Evolutionary conservation across 2,113 vertebrate species (phyloP), one percentile per base, ranked within the genome.

Genomic region (Tragelaphus buxtoni): DNA sequence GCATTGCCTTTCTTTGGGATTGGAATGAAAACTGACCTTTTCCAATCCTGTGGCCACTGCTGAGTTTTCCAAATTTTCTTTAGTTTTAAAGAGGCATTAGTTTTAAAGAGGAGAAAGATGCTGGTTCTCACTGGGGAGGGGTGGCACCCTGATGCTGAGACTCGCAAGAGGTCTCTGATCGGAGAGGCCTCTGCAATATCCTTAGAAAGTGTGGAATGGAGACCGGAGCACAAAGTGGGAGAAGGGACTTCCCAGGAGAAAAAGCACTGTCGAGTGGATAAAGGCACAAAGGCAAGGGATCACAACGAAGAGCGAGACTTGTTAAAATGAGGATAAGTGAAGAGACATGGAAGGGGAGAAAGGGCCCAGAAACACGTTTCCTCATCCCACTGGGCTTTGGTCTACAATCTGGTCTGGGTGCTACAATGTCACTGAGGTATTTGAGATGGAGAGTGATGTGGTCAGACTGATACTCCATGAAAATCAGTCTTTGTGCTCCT

Each of bases 171-270:
- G 0, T 8, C n/a, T 82, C 8, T 7, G 32, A 9, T 2, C 1
- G 49, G 12, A 22, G 22, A 1, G 2, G 17, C 32, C 2, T 10
- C 42, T 3, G 49, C 17, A 1, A 12, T 3, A 3, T 53, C 28
- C 53, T 89, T 7, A n/a, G 39, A 35, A 26, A 42, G 10, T 0
- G 1, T 28, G 7, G 20, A 42, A 12, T 8, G 18, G 6, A 18
- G 18, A n/a, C 8, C 0, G 7, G 13, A 2, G 1, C 2, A 0
- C 4, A 2, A 16, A 63, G 16, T 9, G 9, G 9, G 14, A 51
- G 14, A 49, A 45, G 0, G 30, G 2, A 11, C 22, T 69, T 30
- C 13, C 18, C 9, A 28, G 9, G 61, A 24, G 90, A 58, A 17
- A 35, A 35, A 12, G 4, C 53, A 26, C 5, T 35, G 3, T 11